Conservation (phyloP, 1,140 invertebrate species). For the Sesamia nonagrioides region DNA sequence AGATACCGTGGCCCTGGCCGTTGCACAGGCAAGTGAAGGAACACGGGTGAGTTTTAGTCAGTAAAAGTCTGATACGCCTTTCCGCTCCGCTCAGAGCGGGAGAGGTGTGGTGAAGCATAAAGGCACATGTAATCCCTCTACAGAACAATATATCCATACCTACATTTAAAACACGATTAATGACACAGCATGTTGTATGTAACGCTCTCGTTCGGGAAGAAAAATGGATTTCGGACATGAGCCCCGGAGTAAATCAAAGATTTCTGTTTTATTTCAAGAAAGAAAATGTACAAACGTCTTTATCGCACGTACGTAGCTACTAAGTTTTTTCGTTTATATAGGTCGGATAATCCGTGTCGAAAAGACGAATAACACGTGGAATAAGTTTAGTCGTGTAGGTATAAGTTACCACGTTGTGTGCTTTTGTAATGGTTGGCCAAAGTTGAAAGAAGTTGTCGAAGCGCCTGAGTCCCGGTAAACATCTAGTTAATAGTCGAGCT, state of each 20-base stretch:
- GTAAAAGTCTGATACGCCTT: too few species aligned
- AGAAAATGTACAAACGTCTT: constrained; percentile 9
- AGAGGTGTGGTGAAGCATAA: too few species aligned
- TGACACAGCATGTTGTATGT: too few species aligned
- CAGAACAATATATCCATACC: too few species aligned
- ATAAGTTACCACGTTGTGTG: constrained; percentile 12
- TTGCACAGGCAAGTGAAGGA: too few species aligned
- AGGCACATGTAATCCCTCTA: too few species aligned
- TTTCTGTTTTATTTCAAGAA: neutral
- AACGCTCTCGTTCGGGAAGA: neutral
- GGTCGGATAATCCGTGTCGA: constrained; percentile 22
- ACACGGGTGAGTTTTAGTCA: too few species aligned
- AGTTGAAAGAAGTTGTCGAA: constrained; percentile 13
- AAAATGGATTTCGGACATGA: neutral
- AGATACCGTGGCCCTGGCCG: too few species aligned
- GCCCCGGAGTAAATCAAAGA: neutral
- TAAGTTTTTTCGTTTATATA: constrained; percentile 31
- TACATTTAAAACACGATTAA: too few species aligned
- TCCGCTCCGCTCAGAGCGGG: too few species aligned
- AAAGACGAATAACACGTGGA: constrained; percentile 10
- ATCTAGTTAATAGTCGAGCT: neutral
- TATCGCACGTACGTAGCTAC: constrained; percentile 4
- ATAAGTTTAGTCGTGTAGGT: neutral
- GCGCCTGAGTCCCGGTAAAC: neutral
- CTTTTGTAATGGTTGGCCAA: constrained; percentile 8